Conservation (phyloP, 2,113 vertebrate species). For the Osmerus eperlanus region DNA sequence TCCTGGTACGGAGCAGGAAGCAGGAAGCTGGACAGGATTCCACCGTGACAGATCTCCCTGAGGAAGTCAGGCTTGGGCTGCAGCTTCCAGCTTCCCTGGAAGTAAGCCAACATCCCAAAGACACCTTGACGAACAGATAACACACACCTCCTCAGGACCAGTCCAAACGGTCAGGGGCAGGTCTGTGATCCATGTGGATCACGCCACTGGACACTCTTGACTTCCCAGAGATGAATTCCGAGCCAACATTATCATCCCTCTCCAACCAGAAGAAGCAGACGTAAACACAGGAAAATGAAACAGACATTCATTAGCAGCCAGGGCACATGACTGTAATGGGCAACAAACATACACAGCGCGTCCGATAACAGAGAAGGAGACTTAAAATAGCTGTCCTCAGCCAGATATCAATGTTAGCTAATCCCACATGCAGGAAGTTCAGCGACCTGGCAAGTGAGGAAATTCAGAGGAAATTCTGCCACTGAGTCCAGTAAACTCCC, state of each 20-base stretch:
- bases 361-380: slow-evolving; percentile 23
- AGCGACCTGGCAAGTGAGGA: slow-evolving; percentile 18
- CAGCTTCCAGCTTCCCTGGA: slow-evolving; percentile 13
- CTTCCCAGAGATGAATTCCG: neutral
- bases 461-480: slow-evolving; percentile 41
- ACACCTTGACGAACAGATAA: neutral
- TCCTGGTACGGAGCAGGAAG: slow-evolving; percentile 44
- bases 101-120: neutral
- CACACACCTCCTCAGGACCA: neutral
- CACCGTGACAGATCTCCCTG: slow-evolving; percentile 39
- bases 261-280: slow-evolving; percentile 2
- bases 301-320: slow-evolving; percentile 8
- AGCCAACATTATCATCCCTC: neutral
- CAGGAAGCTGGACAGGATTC: slow-evolving; percentile 20
- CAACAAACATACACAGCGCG: slow-evolving; percentile 14
- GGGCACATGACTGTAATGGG: slow-evolving; percentile 24
- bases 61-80: slow-evolving; percentile 24
- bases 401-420: slow-evolving; percentile 27
- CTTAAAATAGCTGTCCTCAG: slow-evolving; percentile 39
- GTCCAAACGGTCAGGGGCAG: no score
- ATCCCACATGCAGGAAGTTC: slow-evolving; percentile 14
- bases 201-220: no score
- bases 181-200: neutral
- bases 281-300: slow-evolving; percentile 1
- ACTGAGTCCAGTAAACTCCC: slow-evolving; percentile 12